Evolutionary conservation across 2,797 vertebrate species (phyloP).

Genomic region (Microctenopoma stevenorrisi): DNA sequence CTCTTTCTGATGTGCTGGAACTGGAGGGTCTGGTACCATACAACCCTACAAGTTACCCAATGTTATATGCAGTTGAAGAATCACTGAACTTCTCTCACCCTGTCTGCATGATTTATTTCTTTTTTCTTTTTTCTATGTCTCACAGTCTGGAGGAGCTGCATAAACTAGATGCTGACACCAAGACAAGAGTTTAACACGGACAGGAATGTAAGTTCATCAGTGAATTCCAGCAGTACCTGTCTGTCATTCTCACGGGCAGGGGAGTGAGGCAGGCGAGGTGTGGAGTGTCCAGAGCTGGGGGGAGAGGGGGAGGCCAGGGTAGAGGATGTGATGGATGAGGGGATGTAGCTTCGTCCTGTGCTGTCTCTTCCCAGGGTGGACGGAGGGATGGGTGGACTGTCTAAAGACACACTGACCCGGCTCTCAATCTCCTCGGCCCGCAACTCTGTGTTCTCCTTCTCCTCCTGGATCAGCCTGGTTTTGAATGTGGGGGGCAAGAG

Average conservation of each 20-base stretch:
- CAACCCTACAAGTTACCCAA: constrained; percentile 5
- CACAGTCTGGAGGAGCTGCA: constrained; percentile 51
- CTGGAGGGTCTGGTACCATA: constrained; percentile 13
- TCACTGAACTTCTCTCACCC: constrained; percentile 25
- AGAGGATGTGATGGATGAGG: constrained; percentile 89
- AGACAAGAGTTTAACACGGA: constrained; percentile 9
- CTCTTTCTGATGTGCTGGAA: background rate
- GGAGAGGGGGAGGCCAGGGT: constrained; percentile 91
- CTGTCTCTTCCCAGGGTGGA: constrained; percentile 83
- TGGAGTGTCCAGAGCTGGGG: constrained; percentile 91
- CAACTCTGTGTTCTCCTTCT: constrained; percentile 92
- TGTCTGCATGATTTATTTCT: constrained; percentile 21
- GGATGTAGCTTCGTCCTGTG: constrained; percentile 85
- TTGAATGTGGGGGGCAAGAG: background rate
- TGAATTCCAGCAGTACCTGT: constrained; percentile 69
- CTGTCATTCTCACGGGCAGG: constrained; percentile 87
- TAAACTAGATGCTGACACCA: constrained; percentile 35
- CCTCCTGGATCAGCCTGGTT: constrained; percentile 90
- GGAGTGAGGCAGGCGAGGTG: constrained; percentile 88
- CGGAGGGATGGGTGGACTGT: constrained; percentile 81
- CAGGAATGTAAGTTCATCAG: constrained; percentile 8
- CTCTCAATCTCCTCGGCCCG: constrained; percentile 91
- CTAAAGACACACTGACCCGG: constrained; percentile 86
- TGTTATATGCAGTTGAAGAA: constrained; percentile 5
- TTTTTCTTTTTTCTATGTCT: constrained; percentile 42